phyloP scores from a whole-genome alignment of 2,113 vertebrate genomes.

The Dendrocopos noguchii region DNA sequence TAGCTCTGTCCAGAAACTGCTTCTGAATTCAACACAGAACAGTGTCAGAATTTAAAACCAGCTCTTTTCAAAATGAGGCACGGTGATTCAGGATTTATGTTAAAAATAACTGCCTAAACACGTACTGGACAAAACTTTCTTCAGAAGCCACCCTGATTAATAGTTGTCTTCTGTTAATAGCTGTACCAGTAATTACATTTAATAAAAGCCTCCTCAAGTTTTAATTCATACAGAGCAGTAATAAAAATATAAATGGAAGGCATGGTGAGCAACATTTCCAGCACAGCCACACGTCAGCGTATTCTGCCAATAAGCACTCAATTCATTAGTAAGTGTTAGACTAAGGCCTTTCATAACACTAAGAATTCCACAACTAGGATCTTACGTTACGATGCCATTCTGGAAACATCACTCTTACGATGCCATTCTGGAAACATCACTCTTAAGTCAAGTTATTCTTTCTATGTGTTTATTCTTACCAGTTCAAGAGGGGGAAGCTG shows the following conservation, averaged over 20 bases:
- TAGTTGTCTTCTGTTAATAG: not conserved
- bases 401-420: not conserved
- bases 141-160: constrained; percentile 2
- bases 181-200: constrained; percentile 7
- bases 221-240: constrained; percentile 18
- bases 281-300: not conserved
- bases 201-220: constrained; percentile 29
- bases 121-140: not conserved
- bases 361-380: not conserved
- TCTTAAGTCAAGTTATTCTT: not conserved
- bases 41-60: constrained; percentile 8
- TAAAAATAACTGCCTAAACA: constrained; percentile 32
- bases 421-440: not conserved
- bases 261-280: not conserved
- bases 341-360: not conserved
- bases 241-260: constrained; percentile 8
- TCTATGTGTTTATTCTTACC: constrained; percentile 83
- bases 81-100: not conserved
- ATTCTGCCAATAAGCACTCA: not conserved
- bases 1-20: constrained; percentile 17
- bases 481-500: constrained; percentile 68
- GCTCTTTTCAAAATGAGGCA: not conserved
- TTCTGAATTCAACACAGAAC: constrained; percentile 66
- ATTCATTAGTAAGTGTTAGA: not conserved
- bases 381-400: not conserved